Evolutionary conservation across 2,888 invertebrate species (phyloP), one percentile per base, ranked within the genome.

Genomic region (Dexiosoma caninum): DNA sequence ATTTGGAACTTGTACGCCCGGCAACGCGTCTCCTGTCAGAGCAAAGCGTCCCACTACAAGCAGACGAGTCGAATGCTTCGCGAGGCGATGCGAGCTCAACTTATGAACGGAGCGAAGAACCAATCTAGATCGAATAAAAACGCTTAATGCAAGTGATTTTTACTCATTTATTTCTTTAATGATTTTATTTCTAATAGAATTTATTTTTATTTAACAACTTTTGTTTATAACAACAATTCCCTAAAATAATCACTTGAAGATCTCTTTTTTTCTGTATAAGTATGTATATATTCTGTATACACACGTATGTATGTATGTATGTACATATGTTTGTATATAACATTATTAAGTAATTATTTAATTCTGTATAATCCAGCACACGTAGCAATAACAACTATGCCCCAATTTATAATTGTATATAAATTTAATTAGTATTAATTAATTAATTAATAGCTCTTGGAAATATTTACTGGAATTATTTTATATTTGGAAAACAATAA

Each of bases 21-120:
- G 84, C 87, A 16, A 83, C 85, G 1, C 79, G 79, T 16, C 87
- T 87, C 2, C 37, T 88, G 9, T 76, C 84, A 21, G 71, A 84
- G 2, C 85, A 86, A 49, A 82, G 70, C 57, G 71, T 69, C 27
- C 69, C 78, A 8, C 35, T 84, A 14, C 77, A 70, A 49, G 72
- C 37, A n/a, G 78, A 80, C 8, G 76, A 78, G 16, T 32, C 51
- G 49, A 46, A 7, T 14, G 62, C 59, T 74, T 42, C 49, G 27
- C 21, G 46, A 67, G 27, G 16, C 30, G 59, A 46, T 62, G 19
- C 42, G 9, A 60, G 16, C 32, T 49, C 71, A 49, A 16, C 35
- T 21, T 30, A 30, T 27, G 69, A 30, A 46, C 27, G 42, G 9
- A 51, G 59, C 44, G 62, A 64, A 2, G 69, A 67, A 21, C 64